Evolutionary conservation across 2,113 vertebrate species (phyloP).

Genomic region (Equus przewalskii): DNA sequence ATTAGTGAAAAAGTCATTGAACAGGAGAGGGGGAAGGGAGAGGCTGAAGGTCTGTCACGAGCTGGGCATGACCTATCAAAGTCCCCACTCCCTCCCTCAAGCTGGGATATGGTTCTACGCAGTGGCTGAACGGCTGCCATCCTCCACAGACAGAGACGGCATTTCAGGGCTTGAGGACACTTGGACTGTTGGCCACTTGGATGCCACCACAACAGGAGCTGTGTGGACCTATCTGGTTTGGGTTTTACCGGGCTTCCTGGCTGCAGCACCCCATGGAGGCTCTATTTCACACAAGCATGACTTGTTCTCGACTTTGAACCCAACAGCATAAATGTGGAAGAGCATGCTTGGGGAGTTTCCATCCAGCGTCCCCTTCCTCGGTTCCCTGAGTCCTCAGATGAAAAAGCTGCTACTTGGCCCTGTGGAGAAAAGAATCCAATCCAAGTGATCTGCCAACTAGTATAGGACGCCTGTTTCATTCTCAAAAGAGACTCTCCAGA

Average conservation of each 20-base stretch:
- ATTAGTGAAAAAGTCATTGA: not conserved
- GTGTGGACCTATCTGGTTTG: not conserved
- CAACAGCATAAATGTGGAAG: rapidly evolving
- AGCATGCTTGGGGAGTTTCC: not conserved
- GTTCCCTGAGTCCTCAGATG: not conserved
- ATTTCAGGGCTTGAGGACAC: not conserved
- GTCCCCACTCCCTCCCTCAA: too few relatives aligned
- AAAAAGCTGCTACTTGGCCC: not conserved
- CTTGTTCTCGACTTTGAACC: not conserved
- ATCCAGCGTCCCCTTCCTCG: not conserved
- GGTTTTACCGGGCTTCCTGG: not conserved
- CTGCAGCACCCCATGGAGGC: too few relatives aligned
- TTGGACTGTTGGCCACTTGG: not conserved
- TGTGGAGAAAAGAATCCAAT: not conserved
- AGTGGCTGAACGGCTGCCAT: not conserved
- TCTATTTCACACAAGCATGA: not conserved
- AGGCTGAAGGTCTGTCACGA: not conserved
- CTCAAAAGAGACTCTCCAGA: not conserved
- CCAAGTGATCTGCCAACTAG: not conserved
- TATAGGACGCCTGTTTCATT: not conserved
- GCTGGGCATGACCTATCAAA: not conserved
- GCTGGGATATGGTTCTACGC: not conserved
- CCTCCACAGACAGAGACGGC: too few relatives aligned
- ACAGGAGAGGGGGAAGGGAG: not conserved
- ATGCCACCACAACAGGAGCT: not conserved